Evolutionary conservation across 2,888 invertebrate species (phyloP), one percentile per base, ranked within the genome.

Genomic region (Deroplatys truncata): DNA sequence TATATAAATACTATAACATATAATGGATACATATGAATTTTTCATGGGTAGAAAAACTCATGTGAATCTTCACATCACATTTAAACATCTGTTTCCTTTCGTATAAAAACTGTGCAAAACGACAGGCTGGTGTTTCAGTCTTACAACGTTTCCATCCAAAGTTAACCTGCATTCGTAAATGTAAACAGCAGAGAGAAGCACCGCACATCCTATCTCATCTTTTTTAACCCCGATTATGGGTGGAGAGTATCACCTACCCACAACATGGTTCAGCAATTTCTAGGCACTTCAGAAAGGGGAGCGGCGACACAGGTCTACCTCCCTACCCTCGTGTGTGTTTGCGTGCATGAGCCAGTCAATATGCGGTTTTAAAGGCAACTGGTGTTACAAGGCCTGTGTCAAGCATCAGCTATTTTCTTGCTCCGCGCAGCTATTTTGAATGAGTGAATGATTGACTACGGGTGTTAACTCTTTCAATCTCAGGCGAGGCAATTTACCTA

Each of bases 371-470:
- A 72, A 72, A 72, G 25, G 56, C 56, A 72, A 72, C 56, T 72
- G 56, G 56, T 72, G 25, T 72, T 72, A 72, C 20, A 72, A 72
- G 56, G 20, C 56, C 56, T 72, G 56, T 72, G 56, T 72, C 56
- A 25, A 72, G 56, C 25, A 72, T 72, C 16, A 72, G 56, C 56
- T 25, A 72, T 72, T 72, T 72, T 72, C 56, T 72, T 15, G 1
- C 56, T 72, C 56, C 56, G 20, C 56, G 20, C 56, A 72, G 56
- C 56, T 72, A 72, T 72, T 72, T 72, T 20, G 87, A 87, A 35
- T 87, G 82, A 87, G 83, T 82, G 87, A 87, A 83, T 83, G 87
- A 87, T 87, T 82, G 87, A 87, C 82, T 72, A 72, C 56, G 56
- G 56, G 56, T 72, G 56, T 72, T 28, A 87, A 87, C 82, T 87